phyloP scores from a whole-genome alignment of 2,113 vertebrate genomes.

The Bettongia penicillata region DNA sequence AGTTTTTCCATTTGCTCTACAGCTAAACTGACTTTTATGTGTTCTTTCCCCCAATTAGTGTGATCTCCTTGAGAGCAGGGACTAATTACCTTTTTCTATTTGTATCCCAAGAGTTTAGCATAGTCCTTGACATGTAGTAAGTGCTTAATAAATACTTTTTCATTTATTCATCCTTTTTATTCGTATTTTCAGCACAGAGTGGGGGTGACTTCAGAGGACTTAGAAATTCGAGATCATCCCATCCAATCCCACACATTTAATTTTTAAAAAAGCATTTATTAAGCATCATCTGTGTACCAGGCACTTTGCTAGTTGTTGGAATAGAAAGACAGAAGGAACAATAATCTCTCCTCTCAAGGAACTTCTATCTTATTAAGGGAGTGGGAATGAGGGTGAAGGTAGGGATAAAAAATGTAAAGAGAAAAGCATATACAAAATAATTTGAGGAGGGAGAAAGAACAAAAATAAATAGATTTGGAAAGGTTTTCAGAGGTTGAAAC shows the following conservation, averaged over 20 bases:
- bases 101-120: background rate
- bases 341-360: background rate
- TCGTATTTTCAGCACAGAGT: background rate
- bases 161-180: background rate
- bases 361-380: background rate
- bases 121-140: background rate
- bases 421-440: background rate
- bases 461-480: background rate
- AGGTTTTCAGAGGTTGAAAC: background rate
- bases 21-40: background rate
- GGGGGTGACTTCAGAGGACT: background rate
- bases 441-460: background rate
- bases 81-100: background rate
- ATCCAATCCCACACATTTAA: background rate
- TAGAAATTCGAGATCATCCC: background rate
- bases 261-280: background rate
- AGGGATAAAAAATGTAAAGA: background rate
- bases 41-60: background rate
- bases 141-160: background rate
- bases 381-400: background rate
- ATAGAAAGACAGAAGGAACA: background rate
- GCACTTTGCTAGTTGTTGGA: background rate
- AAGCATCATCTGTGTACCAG: background rate
- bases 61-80: background rate
- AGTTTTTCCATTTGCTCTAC: background rate